Base-by-base conservation (phyloP, 92 coral and sea anemone species). In the Bergia puertoricense region DNA sequence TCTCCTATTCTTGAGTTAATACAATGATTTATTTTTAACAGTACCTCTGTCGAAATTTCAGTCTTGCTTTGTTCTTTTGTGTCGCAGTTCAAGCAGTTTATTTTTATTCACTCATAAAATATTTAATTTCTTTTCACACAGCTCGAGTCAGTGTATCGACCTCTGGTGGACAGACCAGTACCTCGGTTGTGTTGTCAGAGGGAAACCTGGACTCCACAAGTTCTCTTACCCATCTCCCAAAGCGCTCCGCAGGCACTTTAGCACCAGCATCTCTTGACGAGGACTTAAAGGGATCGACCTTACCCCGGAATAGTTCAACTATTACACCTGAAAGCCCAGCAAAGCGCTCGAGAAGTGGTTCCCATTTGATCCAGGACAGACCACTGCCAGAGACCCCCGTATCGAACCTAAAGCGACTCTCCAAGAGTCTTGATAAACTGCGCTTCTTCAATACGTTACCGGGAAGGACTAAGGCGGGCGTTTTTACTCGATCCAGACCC, bases 361-460 rank as follows among this genome's bases (percentile, higher is more conserved):
- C 98, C 8, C 92, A 93, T 78, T 77, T 93, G 45, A 86, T 95
- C 46, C 98, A 95, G 84, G 89, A 89, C 77, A 91, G 96, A 68
- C 98, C 98, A 22, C 81, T 93, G 10, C 98, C 98, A 30, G 93
- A 95, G 79, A 93, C 93, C 50, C 98, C 98, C 20, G 85, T 86
- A 36, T 90, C 91, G 66, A 84, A 84, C 62, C 14, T 84, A 41
- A 95, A 92, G 82, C 91, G 98, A 40, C 92, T 95, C 82, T 95
- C 98, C 13, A 95, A 93, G 81, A 95, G 98, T 76, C 92, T 95
- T 89, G 98, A 95, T 82, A 94, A 92, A 62, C 75, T 95, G 15
- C 88, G 98, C 71, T 92, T 93, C 65, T 93, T 93, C 74, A 90
- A 95, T 74, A 89, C 93, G 1, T 71, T 90, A 9, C 94, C 93